Conservation (phyloP, 1,140 invertebrate genomes). For the Bombus superbus region DNA sequence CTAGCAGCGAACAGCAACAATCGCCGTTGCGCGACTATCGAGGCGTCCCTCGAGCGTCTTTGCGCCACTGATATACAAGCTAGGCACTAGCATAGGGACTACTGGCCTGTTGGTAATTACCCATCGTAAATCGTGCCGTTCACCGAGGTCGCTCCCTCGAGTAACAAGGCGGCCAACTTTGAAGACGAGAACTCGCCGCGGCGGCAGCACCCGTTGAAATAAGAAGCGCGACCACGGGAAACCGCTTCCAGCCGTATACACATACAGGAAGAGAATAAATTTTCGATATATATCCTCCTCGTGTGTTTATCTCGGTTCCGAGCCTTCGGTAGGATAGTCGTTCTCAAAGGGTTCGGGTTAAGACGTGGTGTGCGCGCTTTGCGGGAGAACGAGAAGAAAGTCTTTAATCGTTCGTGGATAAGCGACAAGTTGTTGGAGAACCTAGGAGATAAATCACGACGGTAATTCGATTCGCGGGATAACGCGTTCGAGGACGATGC, state of each 20-base stretch:
- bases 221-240: constrained; percentile 6
- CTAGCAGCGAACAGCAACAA: constrained; percentile 47
- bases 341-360: not conserved
- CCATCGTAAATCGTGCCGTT: constrained; percentile 69
- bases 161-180: constrained; percentile 67
- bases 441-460: not conserved
- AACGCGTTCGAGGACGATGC: not conserved
- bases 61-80: constrained; percentile 54
- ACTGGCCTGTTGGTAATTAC: constrained; percentile 67
- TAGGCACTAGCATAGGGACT: constrained; percentile 36
- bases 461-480: constrained; percentile 4
- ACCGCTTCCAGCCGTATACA: not conserved
- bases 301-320: no score
- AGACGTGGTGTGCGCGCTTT: not conserved
- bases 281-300: not conserved
- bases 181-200: constrained; percentile 49
- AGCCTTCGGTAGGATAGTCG: not conserved
- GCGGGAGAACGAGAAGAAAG: not conserved
- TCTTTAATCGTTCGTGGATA: constrained; percentile 10
- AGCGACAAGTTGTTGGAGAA: not conserved
- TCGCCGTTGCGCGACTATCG: constrained; percentile 24
- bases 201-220: constrained; percentile 34
- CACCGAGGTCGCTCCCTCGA: constrained; percentile 62
- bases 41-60: constrained; percentile 37
- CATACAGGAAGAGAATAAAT: constrained; percentile 20